Base-by-base conservation (phyloP, 2,797 vertebrate genomes). In the Enteromius thamalakanensis region DNA sequence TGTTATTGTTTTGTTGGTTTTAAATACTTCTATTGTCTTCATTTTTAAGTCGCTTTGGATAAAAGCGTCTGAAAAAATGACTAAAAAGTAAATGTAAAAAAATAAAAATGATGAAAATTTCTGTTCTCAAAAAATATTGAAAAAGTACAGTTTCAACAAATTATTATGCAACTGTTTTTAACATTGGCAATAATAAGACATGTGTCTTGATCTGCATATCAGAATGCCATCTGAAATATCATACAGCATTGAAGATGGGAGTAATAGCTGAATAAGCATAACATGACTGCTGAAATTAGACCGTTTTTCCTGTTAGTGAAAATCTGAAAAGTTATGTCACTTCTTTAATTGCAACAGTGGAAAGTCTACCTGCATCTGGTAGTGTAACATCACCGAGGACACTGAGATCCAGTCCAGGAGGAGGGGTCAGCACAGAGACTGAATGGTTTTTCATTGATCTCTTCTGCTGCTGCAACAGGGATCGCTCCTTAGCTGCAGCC, bases 381-480 rank as follows among this genome's bases (percentile, higher is more conserved):
- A 88, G 69, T 0, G 91, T 83, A 90, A 86, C 90, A 37, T 83
- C 90, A 80, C 19, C 83, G 3, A 92, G 86, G 12, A 45, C 79
- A 49, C 94, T 94, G 80, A 94, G 81, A 6, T 95, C 93, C 86
- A 97, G 89, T 40, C 96, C 96, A 17, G 92, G 91, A 4, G 97
- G 96, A 17, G 96, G 95, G 0, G 95, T 96, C 79, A 98, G 94
- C 67, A 96, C 95, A 3, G 95, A 95, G 17, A 88, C 3, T 0
- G 91, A 93, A 79, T 90, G 72, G 79, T 91, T 90, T 78, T 91
- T 84, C 14, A 70, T 69, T 2, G 89, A 85, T 47, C 55, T 79
- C 79, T 90, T 90, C 81, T 86, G 91, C 84, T 90, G 89, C 82
- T 76, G 86, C 37, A 87, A 8, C 17, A 76, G 65, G 0, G 37